A percentile compares a stretch with the other conserved stretches of the same genome.
phyloP scores from a whole-genome alignment of 1,140 invertebrate species.

The Bombus impatiens region DNA sequence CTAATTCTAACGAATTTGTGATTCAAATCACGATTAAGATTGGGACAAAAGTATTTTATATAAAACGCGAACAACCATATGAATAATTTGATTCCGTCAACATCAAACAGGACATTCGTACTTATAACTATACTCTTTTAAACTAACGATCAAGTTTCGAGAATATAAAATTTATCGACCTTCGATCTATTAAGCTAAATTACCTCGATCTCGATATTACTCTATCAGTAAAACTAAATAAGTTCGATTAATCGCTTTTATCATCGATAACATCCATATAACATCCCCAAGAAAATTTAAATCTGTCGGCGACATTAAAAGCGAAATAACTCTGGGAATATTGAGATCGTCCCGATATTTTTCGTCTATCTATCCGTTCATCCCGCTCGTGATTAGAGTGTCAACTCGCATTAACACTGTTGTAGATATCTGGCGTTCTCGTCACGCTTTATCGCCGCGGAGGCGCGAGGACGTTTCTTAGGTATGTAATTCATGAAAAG shows the following conservation, averaged over 20 bases:
- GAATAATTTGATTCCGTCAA: neutral
- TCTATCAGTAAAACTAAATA: neutral
- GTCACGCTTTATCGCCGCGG: constrained; percentile 67
- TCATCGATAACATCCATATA: too few relatives aligned
- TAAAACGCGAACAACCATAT: neutral
- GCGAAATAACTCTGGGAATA: neutral
- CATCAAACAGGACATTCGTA: too few relatives aligned
- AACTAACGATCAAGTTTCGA: neutral
- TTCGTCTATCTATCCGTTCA: constrained; percentile 55
- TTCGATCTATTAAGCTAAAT: neutral
- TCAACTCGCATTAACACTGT: constrained; percentile 56
- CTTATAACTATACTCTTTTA: neutral
- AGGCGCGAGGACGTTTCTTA: constrained; percentile 70
- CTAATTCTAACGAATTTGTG: neutral
- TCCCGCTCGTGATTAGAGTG: constrained; percentile 65
- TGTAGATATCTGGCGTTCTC: constrained; percentile 64
- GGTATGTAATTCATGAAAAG: constrained; percentile 76
- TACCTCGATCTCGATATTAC: neutral
- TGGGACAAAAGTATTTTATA: neutral
- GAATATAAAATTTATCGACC: neutral
- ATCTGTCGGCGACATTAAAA: neutral
- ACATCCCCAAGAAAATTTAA: too few relatives aligned
- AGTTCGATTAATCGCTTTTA: neutral
- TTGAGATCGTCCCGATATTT: constrained; percentile 40
- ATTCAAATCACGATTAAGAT: neutral